Base-by-base conservation (phyloP, 2,888 invertebrate genomes). In the Belgica antarctica region DNA sequence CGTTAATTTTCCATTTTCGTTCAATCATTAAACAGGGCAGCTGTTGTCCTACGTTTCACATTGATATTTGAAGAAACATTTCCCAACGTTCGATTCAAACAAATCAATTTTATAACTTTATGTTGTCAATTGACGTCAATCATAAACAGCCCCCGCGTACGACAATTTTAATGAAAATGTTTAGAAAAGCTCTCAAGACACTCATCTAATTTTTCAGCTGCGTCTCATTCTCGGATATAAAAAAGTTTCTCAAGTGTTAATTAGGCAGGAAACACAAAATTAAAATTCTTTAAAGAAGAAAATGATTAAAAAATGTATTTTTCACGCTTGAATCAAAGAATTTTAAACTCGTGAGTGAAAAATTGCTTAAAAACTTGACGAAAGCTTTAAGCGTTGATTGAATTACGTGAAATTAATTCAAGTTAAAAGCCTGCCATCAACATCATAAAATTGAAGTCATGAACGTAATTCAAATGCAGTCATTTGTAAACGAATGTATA, bases 111-210 rank as follows among this genome's bases (percentile, higher is more conserved):
- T n/a, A n/a, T n/a, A n/a, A n/a, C n/a, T n/a, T n/a, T n/a, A n/a
- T n/a, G n/a, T n/a, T n/a, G n/a, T n/a, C n/a, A n/a, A n/a, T n/a
- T n/a, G n/a, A 31, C 34, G 34, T n/a, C 34, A 31, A 5, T 31
- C 12, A 31, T 5, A 31, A 31, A 5, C 34, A 31, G 5, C 5
- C 34, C 12, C 12, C 34, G 34, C 34, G 34, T 31, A 5, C 12
- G 34, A 31, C 5, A 31, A 31, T 8, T 31, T 63, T 63, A 63
- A 63, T 62, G 63, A 63, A 63, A 63, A 24, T 63, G 63, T n/a
- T 63, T n/a, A n/a, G 36, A 41, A 27, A 62, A 24, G 62, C 41
- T n/a, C 24, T 63, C 15, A 63, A 63, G 41, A 24, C 63, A 63
- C 12, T 63, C 36, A 63, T 63, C n/a, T 41, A 52, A 52, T 19